Evolutionary conservation across 2,113 vertebrate species (phyloP), one percentile per base, ranked within the genome.

Genomic region (Sturnus vulgaris): DNA sequence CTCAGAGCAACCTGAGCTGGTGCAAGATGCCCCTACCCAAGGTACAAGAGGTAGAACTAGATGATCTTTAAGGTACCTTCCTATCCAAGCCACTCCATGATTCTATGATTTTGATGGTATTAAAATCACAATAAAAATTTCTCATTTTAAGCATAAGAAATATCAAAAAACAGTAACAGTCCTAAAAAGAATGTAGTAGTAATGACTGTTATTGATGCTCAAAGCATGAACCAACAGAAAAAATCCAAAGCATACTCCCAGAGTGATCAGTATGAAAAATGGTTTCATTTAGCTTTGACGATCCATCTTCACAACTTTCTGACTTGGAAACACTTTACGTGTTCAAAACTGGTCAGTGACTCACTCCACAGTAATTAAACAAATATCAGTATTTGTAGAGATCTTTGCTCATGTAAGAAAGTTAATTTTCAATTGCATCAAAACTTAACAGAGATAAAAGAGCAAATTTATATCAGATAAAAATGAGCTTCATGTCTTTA

Each of bases 11-110:
- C 15, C 10, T 47, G 40, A 46, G 15, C 21, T 47, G 6, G 24
- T 31, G 47, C 21, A 33, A 53, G 3, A 16, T n/a, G 20, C 17
- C 33, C 20, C 61, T 60, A 7, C 28, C 21, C 39, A 47, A 18
- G 20, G 30, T 5, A n/a, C 0, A 0, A 22, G 16, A 1, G 4
- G 1, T 30, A 20, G 61, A 40, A 53, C 5, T 12, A 60, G 16
- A 35, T 35, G 20, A 40, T 40, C 21, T 23, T 60, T 68, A 35
- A 40, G 10, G 20, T 39, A 25, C 6, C 17, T 42, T 60, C 31
- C 25, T 42, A 30, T n/a, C 12, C n/a, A 69, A 82, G 35, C 30
- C 17, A 47, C 18, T 47, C 39, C 44, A 11, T 22, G 39, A 53
- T 40, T 40, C 24, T 46, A 14, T n/a, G 24, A 46, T 46, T 75